phyloP scores from a whole-genome alignment of 2,113 vertebrate genomes.

The Thermophis baileyi region DNA sequence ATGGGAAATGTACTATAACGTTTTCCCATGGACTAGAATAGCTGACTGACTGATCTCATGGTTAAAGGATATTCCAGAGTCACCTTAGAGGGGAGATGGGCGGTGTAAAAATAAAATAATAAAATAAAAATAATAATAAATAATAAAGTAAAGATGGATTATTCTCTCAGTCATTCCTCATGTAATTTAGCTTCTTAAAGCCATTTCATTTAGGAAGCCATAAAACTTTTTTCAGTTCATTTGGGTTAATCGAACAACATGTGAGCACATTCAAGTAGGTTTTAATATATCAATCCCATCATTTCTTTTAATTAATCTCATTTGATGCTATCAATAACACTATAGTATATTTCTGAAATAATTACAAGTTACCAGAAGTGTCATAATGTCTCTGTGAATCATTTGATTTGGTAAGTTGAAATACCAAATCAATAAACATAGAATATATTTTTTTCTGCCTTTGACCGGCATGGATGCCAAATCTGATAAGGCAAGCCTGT shows the following conservation, averaged over 20 bases:
- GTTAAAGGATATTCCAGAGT: not conserved
- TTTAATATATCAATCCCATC: not conserved
- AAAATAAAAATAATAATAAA: not conserved
- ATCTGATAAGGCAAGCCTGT: not conserved
- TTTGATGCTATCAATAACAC: not conserved
- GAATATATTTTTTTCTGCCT: not conserved
- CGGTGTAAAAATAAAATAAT: not conserved
- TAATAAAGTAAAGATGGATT: not conserved
- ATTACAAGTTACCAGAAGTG: not conserved
- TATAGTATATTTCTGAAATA: not conserved
- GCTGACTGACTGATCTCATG: not conserved
- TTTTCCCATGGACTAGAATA: not conserved
- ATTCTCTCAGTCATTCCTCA: not conserved
- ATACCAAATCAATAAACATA: not conserved
- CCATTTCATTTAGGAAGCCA: not conserved
- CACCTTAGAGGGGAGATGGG: not conserved
- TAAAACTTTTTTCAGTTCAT: not conserved
- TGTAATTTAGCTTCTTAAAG: not conserved
- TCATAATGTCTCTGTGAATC: not conserved
- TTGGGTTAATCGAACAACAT: not conserved
- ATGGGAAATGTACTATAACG: not conserved
- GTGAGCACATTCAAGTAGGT: not conserved
- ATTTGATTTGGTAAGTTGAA: not conserved
- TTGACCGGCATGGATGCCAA: not conserved
- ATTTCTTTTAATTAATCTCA: not conserved